These are phyloP conservation scores for Erebia epiphron DNA, from an alignment of 2,888 invertebrate species.

Conservation along the genomic window DNA sequence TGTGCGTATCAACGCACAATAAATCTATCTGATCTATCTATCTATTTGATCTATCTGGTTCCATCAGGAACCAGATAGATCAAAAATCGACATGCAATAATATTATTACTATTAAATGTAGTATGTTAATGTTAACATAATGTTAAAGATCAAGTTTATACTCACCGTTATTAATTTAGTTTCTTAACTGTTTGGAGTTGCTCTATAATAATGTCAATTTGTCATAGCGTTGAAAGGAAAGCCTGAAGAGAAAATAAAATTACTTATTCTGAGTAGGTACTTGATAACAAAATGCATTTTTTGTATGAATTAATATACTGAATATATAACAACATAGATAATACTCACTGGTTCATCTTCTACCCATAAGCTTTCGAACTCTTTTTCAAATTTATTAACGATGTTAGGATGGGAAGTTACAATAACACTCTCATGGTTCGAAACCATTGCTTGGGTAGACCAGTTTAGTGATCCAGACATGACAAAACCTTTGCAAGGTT, in stretches of 20 bases:
- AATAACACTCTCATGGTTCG: conserved; percentile 88
- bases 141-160: background rate
- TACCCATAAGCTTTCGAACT: conserved; percentile 86
- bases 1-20: too few relatives aligned
- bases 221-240: conserved; percentile 43
- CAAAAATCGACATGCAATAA: too few relatives aligned
- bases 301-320: background rate
- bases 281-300: background rate
- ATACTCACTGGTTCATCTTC: conserved; percentile 69
- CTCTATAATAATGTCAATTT: conserved; percentile 28
- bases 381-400: conserved; percentile 79
- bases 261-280: background rate
- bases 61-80: too few relatives aligned
- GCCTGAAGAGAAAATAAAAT: conserved; percentile 52
- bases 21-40: too few relatives aligned
- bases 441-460: conserved; percentile 87
- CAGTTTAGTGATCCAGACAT: conserved; percentile 90
- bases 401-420: conserved; percentile 83
- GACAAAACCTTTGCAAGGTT: conserved; percentile 72
- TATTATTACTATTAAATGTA: too few relatives aligned
- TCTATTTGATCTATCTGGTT: too few relatives aligned
- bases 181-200: background rate
- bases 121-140: too few relatives aligned
- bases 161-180: conserved; percentile 2
- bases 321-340: conserved; percentile 2